Evolutionary conservation across 2,797 vertebrate species (phyloP), one percentile per base, ranked within the genome.

Genomic region (Hozukius guyotensis): DNA sequence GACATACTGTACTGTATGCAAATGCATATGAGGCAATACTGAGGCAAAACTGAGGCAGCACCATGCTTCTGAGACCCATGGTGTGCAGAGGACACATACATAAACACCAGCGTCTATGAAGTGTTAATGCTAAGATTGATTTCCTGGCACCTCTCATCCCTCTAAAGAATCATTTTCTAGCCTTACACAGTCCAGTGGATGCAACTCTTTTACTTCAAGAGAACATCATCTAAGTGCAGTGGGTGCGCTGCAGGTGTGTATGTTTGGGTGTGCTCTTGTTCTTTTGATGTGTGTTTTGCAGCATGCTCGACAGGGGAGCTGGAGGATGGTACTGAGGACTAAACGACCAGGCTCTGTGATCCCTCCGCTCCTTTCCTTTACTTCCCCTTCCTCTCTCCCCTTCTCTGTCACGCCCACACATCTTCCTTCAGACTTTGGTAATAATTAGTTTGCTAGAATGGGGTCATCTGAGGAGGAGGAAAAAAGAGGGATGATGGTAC

Each of bases 371-470:
- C 59, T 68, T 64, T 27, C 42, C 42, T 79, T 65, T 20, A 29
- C 27, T 31, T 13, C 20, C 56, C 25, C 49, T 67, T 81, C 34
- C 68, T 62, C 71, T 59, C 65, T 68, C 60, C 34, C 34, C 20
- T 62, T 83, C 68, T 76, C 73, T 81, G 78, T 81, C 87, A 83
- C 77, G 84, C 88, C 81, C 83, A 85, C 91, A 89, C 76, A 64
- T 86, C 75, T 84, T 89, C 74, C 70, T 73, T 76, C 56, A 81
- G 83, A 89, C 80, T 85, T 84, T 76, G 84, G 69, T 78, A 88
- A 91, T 94, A 92, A 94, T 94, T 92, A 86, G 79, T 90, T 90
- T 87, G 81, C 79, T 74, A 34, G 84, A 88, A 89, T 84, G 78
- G 75, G 80, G 75, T 88, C 90, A 90, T 91, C 76, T 83, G 69